Conservation (phyloP, 2,888 invertebrate species). For the Netelia inedita region DNA sequence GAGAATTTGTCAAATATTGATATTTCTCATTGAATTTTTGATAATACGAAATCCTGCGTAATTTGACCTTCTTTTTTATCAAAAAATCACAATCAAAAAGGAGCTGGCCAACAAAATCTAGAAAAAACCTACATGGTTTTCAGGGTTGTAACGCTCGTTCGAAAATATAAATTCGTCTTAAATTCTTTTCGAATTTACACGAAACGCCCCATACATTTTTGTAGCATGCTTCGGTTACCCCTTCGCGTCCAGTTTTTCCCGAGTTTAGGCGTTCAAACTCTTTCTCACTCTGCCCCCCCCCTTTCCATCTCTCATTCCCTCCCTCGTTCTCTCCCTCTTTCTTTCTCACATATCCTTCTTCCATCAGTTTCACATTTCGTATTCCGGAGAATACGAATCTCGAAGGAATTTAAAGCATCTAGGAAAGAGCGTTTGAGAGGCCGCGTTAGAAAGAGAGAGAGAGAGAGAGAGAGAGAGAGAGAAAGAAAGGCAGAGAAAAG, state of each 20-base stretch:
- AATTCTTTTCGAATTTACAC: no score
- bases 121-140: no score
- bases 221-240: neutral
- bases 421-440: conserved; percentile 63
- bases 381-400: conserved; percentile 77
- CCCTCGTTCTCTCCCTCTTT: neutral
- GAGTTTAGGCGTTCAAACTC: neutral
- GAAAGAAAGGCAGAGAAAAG: neutral
- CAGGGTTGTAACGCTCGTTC: no score
- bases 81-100: no score
- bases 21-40: no score
- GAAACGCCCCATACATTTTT: neutral
- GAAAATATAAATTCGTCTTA: no score
- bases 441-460: conserved; percentile 23
- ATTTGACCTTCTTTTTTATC: no score
- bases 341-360: conserved; percentile 68
- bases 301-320: neutral
- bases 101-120: no score
- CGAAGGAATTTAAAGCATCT: conserved; percentile 74
- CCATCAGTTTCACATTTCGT: conserved; percentile 78
- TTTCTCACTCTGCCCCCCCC: neutral
- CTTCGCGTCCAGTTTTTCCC: neutral
- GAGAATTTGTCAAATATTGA: no score
- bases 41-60: no score
- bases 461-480: conserved; percentile 4